These are phyloP conservation scores for Heliconius sara DNA, from an alignment of 2,888 invertebrate species.

Conservation along the genomic window DNA sequence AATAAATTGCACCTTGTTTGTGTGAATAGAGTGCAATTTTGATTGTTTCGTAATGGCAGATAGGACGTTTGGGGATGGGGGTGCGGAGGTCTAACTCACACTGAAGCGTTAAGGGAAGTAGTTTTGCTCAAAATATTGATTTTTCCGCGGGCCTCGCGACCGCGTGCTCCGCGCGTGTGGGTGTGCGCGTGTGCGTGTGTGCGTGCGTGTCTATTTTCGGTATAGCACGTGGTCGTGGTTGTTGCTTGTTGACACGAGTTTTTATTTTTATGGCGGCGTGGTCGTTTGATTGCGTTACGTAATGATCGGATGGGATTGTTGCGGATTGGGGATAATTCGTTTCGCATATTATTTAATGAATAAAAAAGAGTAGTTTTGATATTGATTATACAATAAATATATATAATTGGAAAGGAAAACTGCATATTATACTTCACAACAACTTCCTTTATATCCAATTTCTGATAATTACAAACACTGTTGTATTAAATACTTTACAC, in stretches of 20 bases:
- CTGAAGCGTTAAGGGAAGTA: conserved; percentile 77
- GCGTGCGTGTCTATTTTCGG: conserved; percentile 78
- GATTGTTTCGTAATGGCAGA: conserved; percentile 52
- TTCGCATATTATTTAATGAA: conserved; percentile 21
- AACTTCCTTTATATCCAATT: background rate
- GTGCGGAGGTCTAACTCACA: conserved; percentile 66
- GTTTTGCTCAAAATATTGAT: conserved; percentile 85
- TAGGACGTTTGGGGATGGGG: conserved; percentile 57
- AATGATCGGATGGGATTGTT: conserved; percentile 56
- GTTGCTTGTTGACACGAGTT: conserved; percentile 82
- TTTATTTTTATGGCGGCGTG: conserved; percentile 77
- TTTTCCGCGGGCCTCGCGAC: conserved; percentile 77
- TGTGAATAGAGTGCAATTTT: conserved; percentile 70
- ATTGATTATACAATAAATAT: background rate
- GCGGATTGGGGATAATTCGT: conserved; percentile 29
- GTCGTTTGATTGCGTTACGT: conserved; percentile 73
- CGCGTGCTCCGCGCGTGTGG: conserved; percentile 59
- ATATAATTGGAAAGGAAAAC: background rate
- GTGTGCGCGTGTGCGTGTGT: conserved; percentile 52
- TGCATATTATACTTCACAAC: background rate
- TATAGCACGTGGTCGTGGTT: conserved; percentile 80
- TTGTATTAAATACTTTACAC: conserved; percentile 15
- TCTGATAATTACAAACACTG: background rate
- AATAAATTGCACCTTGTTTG: conserved; percentile 69
- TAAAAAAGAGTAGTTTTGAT: background rate